Base-by-base conservation (phyloP, 2,113 vertebrate genomes). In the Morone saxatilis region DNA sequence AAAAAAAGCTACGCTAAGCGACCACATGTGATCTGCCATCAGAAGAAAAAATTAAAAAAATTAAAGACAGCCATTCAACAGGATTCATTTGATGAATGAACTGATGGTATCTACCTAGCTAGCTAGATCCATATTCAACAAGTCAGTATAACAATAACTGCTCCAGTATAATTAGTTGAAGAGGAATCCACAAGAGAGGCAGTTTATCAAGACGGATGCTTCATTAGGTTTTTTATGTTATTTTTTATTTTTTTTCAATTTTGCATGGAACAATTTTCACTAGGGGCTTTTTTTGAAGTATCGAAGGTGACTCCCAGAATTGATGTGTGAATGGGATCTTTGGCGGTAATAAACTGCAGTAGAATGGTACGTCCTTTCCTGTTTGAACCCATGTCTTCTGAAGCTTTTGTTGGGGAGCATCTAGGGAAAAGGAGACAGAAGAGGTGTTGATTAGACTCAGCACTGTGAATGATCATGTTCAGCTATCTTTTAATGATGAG, bases 261-360 rank as follows among this genome's bases (percentile, higher is more conserved):
- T 71, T 88, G 59, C 47, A 38, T 36, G 54, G 75, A 70, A 81
- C 88, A 17, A 92, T 93, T 89, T 81, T 80, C 72, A 57, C 51
- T 56, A 20, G 63, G 66, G 71, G 48, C 19, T 43, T 78, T 86
- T 51, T 81, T 83, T 86, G 78, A 87, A 83, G 79, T 83, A 94
- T 93, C 89, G 86, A 93, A 94, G 88, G 86, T 88, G 92, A 93
- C 87, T 90, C 70, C 48, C 40, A 72, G 45, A 90, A 90, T 86
- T 91, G 90, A 91, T 85, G 87, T 70, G 79, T 93, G 88, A 94
- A 93, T 91, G 80, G 86, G 77, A 88, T 91, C 79, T 88, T 89
- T 90, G 87, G 63, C 38, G 19, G 81, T 89, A 91, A 93, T 91
- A 87, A 92, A 90, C 85, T 70, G 79, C 54, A 45, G 60, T 68